Conservation (phyloP, 2,888 invertebrate species). For the Drepanosiphum platanoidis region DNA sequence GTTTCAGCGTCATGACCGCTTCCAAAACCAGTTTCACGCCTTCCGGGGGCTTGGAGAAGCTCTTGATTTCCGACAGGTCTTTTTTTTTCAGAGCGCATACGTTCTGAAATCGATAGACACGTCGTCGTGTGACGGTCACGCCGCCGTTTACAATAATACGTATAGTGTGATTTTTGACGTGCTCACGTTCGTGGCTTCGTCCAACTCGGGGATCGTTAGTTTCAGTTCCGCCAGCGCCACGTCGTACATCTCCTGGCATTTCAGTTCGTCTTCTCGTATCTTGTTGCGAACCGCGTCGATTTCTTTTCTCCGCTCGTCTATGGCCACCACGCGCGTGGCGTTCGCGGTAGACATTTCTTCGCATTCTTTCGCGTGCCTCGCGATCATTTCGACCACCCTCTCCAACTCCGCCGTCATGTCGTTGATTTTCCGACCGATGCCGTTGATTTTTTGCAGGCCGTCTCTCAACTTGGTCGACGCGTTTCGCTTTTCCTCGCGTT, state of each 20-base stretch:
- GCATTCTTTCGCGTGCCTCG: constrained; percentile 81
- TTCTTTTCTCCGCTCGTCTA: constrained; percentile 81
- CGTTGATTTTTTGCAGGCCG: constrained; percentile 87
- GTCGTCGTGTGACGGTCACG: too few species aligned
- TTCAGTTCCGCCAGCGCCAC: constrained; percentile 71
- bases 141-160: too few species aligned
- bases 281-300: constrained; percentile 78
- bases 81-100: constrained; percentile 84
- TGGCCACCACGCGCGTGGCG: constrained; percentile 81
- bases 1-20: constrained; percentile 75
- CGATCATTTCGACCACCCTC: constrained; percentile 72
- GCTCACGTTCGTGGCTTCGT: constrained; percentile 77
- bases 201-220: constrained; percentile 85
- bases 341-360: constrained; percentile 86
- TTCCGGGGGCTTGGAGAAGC: constrained; percentile 85
- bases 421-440: constrained; percentile 82
- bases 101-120: too few species aligned
- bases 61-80: constrained; percentile 89
- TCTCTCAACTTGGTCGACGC: constrained; percentile 83
- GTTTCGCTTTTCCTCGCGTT: constrained; percentile 77
- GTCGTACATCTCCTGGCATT: constrained; percentile 80
- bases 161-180: neutral
- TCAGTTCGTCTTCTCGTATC: constrained; percentile 82
- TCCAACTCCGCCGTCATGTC: constrained; percentile 86
- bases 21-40: constrained; percentile 76